Percentiles rank a stretch among this genome's conserved stretches.
phyloP scores from a whole-genome alignment of 2,888 invertebrate genomes.

The Monopis laevigella region DNA sequence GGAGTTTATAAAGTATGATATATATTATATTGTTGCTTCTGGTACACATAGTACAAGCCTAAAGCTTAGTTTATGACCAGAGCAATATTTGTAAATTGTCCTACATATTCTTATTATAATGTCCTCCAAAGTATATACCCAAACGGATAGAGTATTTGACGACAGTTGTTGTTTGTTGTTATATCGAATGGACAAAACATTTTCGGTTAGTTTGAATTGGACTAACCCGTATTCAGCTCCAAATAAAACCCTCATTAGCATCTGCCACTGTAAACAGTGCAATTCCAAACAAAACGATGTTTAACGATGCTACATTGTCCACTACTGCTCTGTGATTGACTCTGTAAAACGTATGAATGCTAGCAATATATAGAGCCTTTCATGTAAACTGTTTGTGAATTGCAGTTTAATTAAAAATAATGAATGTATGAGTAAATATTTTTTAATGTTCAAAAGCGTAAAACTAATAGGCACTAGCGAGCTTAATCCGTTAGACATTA shows the following conservation, averaged over 20 bases:
- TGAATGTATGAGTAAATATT: no score
- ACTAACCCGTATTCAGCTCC: slow-evolving; percentile 3
- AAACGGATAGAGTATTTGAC: no score
- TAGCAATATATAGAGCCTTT: neutral
- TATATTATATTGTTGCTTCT: no score
- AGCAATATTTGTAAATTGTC: no score
- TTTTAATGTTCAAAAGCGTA: neutral
- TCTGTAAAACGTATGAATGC: neutral
- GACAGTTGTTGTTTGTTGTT: no score
- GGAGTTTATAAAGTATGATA: no score
- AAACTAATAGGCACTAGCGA: neutral
- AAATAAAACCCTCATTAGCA: slow-evolving; percentile 6
- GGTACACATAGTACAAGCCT: no score
- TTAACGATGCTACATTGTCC: slow-evolving; percentile 7
- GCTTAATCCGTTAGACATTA: no score
- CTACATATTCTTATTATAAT: no score
- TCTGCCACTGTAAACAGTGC: slow-evolving; percentile 5
- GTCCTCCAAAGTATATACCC: no score
- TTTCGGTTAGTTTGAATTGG: neutral
- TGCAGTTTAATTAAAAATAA: neutral
- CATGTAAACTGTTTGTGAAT: neutral
- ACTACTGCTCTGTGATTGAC: neutral
- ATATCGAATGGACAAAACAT: no score
- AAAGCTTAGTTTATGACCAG: no score
- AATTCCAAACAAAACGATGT: slow-evolving; percentile 9